Base-by-base conservation (phyloP, 2,888 invertebrate species). In the Nomada ruficornis region DNA sequence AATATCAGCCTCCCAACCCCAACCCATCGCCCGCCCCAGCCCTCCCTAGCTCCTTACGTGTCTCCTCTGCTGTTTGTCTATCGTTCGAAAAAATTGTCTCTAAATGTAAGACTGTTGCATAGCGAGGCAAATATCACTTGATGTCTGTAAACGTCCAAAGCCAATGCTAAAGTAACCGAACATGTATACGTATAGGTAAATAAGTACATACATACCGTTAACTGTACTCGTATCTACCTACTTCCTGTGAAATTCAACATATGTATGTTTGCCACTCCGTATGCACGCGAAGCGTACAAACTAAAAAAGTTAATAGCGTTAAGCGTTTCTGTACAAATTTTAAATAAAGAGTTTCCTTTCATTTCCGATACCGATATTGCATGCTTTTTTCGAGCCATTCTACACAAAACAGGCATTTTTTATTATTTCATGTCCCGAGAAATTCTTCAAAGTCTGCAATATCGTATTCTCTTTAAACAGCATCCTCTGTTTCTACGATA, bases 211-310 rank as follows among this genome's bases (percentile, higher is more conserved):
- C 36, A 7, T 36, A 73, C 74, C 74, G 82, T 82, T 82, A 71
- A 26, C 62, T 70, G 36, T 36, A 7, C 36, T 36, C 36, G 9
- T 7, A 36, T 36, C 26, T 57, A 62, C 62, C 29, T 29, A 54
- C 52, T 71, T 70, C 50, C 65, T 20, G n/a, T 44, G 13, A 26
- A 70, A 67, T 65, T 42, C 23, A 77, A 70, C 77, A 77, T 83
- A 83, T 83, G 83, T 83, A 81, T 83, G 83, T 52, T 77, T 29
- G 42, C 42, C 2, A 42, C 0, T 20, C 26, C 60, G 11, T 10
- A 0, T 50, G n/a, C 64, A 52, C 26, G 55, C 47, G 42, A n/a
- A 13, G 44, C 65, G 57, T n/a, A 0, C 11, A 15, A 47, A 47
- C 15, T 47, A 50, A 18, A 15, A 63, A 52, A 15, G 36, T 15